Evolutionary conservation across 2,888 invertebrate genomes (phyloP), one percentile per base, ranked within the genome.

Genomic region (Pomacea canaliculata): DNA sequence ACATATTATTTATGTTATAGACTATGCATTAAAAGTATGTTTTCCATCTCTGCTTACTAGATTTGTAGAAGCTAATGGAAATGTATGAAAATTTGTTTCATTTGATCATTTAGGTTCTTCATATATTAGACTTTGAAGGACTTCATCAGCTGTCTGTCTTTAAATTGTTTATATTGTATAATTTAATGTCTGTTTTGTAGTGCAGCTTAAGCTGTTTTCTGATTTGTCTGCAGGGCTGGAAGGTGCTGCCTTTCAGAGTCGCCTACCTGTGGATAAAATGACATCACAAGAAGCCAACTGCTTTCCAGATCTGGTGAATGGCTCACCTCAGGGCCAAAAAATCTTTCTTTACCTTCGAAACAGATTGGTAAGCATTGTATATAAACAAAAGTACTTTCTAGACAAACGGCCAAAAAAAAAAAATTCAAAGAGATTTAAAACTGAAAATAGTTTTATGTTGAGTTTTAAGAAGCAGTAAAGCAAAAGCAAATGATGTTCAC

Each of bases 211-310:
- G 5, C 37, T 56, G 16, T 16, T 16, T 56, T 56, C 16, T 16
- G 51, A 7, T 56, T 16, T 68, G 19, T 77, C 27, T 89, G 60
- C 86, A 94, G 92, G 95, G 56, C 92, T 97, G 81, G 97, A 98
- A 92, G 97, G 97, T 63, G 91, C 91, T 72, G 90, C 91, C 49
- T 90, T 90, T 73, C 91, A 98, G 91, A 97, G 97, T 83, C 94
- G 98, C 65, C 92, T 99, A 89, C 97, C 98, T 0, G 96, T 95
- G 91, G 97, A 97, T 89, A 97, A 97, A 91, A 94, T 98, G 94
- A 97, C 97, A 12, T 95, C 97, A 0, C 94, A 95, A 60, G 98
- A 99, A 92, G 96, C 96, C 0, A 95, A 96, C 71, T 96, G 96
- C 89, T 98, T 99, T 91, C 95, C 96, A 5, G 98, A 98, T 89